A percentile compares a stretch with the other conserved stretches of the same genome.
phyloP scores from a whole-genome alignment of 2,888 invertebrate species.

The Druceiella hillmani region DNA sequence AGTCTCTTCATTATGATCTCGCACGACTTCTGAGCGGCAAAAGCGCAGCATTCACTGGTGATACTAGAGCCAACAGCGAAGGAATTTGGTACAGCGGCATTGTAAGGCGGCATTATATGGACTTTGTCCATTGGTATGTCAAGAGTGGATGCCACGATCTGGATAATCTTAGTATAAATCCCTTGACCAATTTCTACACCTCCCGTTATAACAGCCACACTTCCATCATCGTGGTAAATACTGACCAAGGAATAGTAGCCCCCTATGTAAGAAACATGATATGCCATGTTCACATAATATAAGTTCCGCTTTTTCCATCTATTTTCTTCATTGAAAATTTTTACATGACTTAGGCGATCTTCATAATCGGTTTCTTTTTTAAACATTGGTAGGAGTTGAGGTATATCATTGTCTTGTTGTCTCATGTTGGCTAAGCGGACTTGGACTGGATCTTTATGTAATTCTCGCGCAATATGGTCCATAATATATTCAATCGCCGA shows the following conservation, averaged over 20 bases:
- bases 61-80: slow-evolving; percentile 55
- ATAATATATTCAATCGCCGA: slow-evolving; percentile 58
- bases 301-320: slow-evolving; percentile 77
- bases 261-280: slow-evolving; percentile 48
- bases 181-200: slow-evolving; percentile 81
- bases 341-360: slow-evolving; percentile 47
- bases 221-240: slow-evolving; percentile 66
- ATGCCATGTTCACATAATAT: slow-evolving; percentile 63
- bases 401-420: slow-evolving; percentile 31
- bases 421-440: slow-evolving; percentile 52
- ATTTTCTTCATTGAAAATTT: slow-evolving; percentile 60
- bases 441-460: slow-evolving; percentile 53
- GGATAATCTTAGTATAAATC: slow-evolving; percentile 63
- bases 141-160: slow-evolving; percentile 61
- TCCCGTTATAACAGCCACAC: slow-evolving; percentile 65
- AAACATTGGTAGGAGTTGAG: slow-evolving; percentile 47
- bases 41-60: slow-evolving; percentile 13
- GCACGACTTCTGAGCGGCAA: slow-evolving; percentile 43
- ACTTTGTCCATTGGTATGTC: slow-evolving; percentile 61
- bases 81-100: slow-evolving; percentile 52
- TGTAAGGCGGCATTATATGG: slow-evolving; percentile 57
- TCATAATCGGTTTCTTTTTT: slow-evolving; percentile 48
- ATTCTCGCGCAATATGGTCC: slow-evolving; percentile 56
- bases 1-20: slow-evolving; percentile 34
- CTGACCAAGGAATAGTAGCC: slow-evolving; percentile 56